Evolutionary conservation across 1,140 invertebrate species (phyloP), one percentile per base, ranked within the genome.

Genomic region (Oedothorax gibbosus): DNA sequence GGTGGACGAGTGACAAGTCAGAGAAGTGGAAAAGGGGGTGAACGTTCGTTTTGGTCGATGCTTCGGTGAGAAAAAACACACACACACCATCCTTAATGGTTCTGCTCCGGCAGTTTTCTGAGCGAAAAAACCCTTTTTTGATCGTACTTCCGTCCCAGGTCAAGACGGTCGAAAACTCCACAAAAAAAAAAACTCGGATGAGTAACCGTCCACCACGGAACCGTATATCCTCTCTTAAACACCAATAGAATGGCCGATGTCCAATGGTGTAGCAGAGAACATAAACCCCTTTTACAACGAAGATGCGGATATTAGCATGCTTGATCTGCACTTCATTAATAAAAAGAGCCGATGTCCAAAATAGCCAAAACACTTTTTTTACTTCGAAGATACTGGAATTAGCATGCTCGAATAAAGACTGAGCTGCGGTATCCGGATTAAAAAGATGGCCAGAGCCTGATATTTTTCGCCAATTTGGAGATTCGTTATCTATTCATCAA

Each of bases 81-180:
- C 35, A 35, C 35, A 35, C 35, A 35, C 69, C 66, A 75, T 76
- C 81, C 53, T 76, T 84, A 84, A 84, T 84, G 81, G 81, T 84
- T 84, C 81, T 84, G 81, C 81, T 84, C 72, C 81, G 71, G 81
- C 81, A 84, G 62, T 84, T 84, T 84, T 76, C 71, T 53, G 71
- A 56, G 71, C 71, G 69, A 84, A 84, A 82, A 79, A 84, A 84
- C 49, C 71, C 57, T 84, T 82, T 84, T 82, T 66, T 84, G 60
- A 72, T 68, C 57, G 71, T 35, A 84, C 81, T 75, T 76, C 72
- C 72, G 71, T 76, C 51, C 81, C 81, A 84, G 81, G 81, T 84
- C 81, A 84, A 84, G 81, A 84, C 56, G 62, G 66, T 54, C 65
- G 60, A 66, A 62, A 82, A 53, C 35, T 54, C 57, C 21, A n/a